Percentiles rank a stretch among this genome's conserved stretches.
phyloP scores from a whole-genome alignment of 2,797 vertebrate genomes.

The Eutrigla gurnardus region DNA sequence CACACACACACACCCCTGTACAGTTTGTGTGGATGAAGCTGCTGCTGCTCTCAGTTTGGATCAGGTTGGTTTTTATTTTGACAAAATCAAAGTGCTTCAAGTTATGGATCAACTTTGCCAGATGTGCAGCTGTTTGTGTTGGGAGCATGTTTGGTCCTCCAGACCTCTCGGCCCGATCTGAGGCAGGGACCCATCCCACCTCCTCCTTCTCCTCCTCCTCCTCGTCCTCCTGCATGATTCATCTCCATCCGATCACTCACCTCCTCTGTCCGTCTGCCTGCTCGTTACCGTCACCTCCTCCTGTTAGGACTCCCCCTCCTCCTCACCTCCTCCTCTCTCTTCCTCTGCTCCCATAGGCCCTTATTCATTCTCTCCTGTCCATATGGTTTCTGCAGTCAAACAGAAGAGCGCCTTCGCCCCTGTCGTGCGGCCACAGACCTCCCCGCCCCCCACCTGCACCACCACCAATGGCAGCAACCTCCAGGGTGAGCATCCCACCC shows the following conservation, averaged over 20 bases:
- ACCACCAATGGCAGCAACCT: conserved; percentile 91
- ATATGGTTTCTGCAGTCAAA: conserved; percentile 95
- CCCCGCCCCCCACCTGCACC: conserved; percentile 94
- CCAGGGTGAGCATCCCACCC: conserved; percentile 89
- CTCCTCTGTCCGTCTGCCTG: conserved; percentile 63
- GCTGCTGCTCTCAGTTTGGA: conserved; percentile 35
- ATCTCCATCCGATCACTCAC: conserved; percentile 60
- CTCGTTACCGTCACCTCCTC: conserved; percentile 82
- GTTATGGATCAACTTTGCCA: conserved; percentile 89
- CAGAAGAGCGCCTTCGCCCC: conserved; percentile 91
- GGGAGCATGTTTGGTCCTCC: conserved; percentile 66
- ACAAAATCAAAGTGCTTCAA: conserved; percentile 56
- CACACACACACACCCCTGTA: conserved; percentile 29
- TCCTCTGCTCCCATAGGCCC: conserved; percentile 79
- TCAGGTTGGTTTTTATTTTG: conserved; percentile 51
- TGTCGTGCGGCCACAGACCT: conserved; percentile 93
- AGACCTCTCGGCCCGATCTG: conserved; percentile 38
- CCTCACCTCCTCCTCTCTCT: conserved; percentile 69
- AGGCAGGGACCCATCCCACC: conserved; percentile 21
- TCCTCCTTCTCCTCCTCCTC: conserved; percentile 38
- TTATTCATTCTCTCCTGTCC: conserved; percentile 95
- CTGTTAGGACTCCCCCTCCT: conserved; percentile 75
- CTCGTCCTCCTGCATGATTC: conserved; percentile 73
- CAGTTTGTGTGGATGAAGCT: conserved; percentile 26
- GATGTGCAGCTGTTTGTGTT: conserved; percentile 64